A percentile compares a stretch with the other conserved stretches of the same genome.
Conservation (phyloP, 2,888 invertebrate species). For the Acleris emargana region DNA sequence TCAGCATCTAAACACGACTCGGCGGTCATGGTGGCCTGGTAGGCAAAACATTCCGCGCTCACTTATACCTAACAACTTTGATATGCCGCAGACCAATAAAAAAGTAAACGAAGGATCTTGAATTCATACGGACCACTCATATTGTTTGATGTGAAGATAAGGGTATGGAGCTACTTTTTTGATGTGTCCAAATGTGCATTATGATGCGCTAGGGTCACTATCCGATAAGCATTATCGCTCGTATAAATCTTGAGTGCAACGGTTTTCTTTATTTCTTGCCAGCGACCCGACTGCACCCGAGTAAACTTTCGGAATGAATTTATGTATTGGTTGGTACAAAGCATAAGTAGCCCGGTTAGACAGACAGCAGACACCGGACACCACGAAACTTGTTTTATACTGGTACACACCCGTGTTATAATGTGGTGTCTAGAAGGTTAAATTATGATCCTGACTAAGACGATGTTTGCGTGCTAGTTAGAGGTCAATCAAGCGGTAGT, state of each 20-base stretch:
- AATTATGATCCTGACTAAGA: too few species aligned
- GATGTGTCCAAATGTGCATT: slow-evolving; percentile 14
- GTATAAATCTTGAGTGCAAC: slow-evolving; percentile 48
- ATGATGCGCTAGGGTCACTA: slow-evolving; percentile 13
- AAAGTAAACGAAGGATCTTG: slow-evolving; percentile 24
- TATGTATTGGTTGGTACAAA: too few species aligned
- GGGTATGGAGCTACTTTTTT: background rate
- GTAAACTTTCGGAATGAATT: background rate
- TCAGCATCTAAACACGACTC: slow-evolving; percentile 67
- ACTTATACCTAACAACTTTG: slow-evolving; percentile 63
- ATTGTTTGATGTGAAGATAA: slow-evolving; percentile 4
- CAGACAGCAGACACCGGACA: too few species aligned
- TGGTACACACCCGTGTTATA: too few species aligned
- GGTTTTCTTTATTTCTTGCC: slow-evolving; percentile 19
- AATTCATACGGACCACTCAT: background rate
- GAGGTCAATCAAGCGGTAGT: slow-evolving; percentile 17
- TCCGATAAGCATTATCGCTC: slow-evolving; percentile 46
- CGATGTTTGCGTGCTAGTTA: background rate
- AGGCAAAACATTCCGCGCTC: slow-evolving; percentile 46
- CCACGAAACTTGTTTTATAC: too few species aligned
- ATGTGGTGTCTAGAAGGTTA: too few species aligned
- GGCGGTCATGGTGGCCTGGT: slow-evolving; percentile 67
- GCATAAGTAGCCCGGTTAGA: too few species aligned
- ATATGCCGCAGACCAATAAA: slow-evolving; percentile 68
- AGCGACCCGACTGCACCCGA: background rate